These are phyloP conservation scores for Leptinotarsa texana DNA, from an alignment of 1,140 invertebrate genomes.

Conservation along the genomic window DNA sequence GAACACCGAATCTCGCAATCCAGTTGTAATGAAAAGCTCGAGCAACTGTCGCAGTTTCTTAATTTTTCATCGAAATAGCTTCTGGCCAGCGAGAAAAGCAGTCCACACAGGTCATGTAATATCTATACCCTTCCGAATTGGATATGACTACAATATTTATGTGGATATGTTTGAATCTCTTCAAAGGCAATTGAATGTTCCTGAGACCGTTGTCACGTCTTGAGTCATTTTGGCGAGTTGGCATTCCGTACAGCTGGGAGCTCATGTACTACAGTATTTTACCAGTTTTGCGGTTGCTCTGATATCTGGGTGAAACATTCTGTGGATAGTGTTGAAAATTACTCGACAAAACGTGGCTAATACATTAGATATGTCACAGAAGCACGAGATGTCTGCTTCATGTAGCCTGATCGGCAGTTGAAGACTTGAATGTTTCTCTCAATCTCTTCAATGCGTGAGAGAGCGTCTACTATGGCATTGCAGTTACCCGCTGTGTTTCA, in stretches of 20 bases:
- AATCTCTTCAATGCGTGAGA: slow-evolving; percentile 42
- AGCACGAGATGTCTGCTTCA: background rate
- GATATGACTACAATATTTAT: slow-evolving; percentile 53
- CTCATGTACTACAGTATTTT: slow-evolving; percentile 39
- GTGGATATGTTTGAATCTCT: slow-evolving; percentile 46
- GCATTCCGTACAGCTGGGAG: slow-evolving; percentile 40
- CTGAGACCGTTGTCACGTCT: slow-evolving; percentile 37
- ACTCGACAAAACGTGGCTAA: background rate
- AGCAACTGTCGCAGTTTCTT: slow-evolving; percentile 50
- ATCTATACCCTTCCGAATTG: slow-evolving; percentile 45
- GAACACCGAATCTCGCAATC: slow-evolving; percentile 54
- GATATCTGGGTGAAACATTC: slow-evolving; percentile 43
- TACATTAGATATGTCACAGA: slow-evolving; percentile 12
- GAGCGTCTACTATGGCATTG: slow-evolving; percentile 48
- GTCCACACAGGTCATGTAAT: slow-evolving; percentile 49
- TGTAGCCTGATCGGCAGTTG: background rate
- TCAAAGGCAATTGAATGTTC: slow-evolving; percentile 33
- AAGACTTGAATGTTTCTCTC: too few relatives aligned
- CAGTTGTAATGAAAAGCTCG: slow-evolving; percentile 44
- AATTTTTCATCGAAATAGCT: slow-evolving; percentile 51
- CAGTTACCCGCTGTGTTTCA: slow-evolving; percentile 46
- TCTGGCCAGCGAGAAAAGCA: slow-evolving; percentile 56
- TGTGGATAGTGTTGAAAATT: slow-evolving; percentile 12
- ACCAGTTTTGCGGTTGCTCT: slow-evolving; percentile 35
- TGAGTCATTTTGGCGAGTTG: slow-evolving; percentile 47